Percentiles rank a stretch among this genome's conserved stretches.
These are phyloP conservation scores for Cryptocephalus primarius DNA, from an alignment of 2,888 invertebrate genomes.

Conservation along the genomic window DNA sequence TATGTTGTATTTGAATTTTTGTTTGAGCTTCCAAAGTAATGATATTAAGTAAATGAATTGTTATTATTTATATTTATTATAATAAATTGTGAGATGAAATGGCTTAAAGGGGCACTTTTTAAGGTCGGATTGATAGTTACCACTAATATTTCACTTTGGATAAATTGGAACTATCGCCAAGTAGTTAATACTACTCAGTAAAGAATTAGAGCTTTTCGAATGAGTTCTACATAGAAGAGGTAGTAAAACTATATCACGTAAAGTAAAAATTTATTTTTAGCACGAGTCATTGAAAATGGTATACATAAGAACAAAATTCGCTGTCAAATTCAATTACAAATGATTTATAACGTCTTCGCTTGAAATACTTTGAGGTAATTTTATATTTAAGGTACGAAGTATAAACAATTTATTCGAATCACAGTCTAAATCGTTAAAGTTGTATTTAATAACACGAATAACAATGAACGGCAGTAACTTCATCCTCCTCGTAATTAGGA, in stretches of 20 bases:
- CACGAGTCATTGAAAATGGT: too few relatives aligned
- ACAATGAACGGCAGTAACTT: slow-evolving; percentile 4
- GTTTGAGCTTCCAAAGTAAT: slow-evolving; percentile 6
- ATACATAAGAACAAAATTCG: too few relatives aligned
- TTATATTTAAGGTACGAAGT: not conserved
- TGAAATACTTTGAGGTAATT: too few relatives aligned
- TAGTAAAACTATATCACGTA: too few relatives aligned
- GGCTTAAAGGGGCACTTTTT: too few relatives aligned
- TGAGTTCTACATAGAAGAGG: not conserved
- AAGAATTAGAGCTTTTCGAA: not conserved
- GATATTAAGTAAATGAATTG: not conserved
- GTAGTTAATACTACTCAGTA: not conserved
- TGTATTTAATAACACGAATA: slow-evolving; percentile 12
- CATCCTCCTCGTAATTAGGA: slow-evolving; percentile 7
- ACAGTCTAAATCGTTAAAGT: not conserved
- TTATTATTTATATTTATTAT: slow-evolving; percentile 1
- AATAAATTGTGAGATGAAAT: not conserved
- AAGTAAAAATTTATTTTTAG: too few relatives aligned
- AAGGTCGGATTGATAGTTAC: not conserved
- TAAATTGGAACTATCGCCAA: not conserved
- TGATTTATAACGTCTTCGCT: too few relatives aligned
- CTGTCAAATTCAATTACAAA: too few relatives aligned
- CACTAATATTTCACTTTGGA: not conserved
- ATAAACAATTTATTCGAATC: not conserved
- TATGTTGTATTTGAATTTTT: slow-evolving; percentile 13